Evolutionary conservation across 1,140 invertebrate genomes (phyloP), one percentile per base, ranked within the genome.

Genomic region (Acromyrmex charruanus): DNA sequence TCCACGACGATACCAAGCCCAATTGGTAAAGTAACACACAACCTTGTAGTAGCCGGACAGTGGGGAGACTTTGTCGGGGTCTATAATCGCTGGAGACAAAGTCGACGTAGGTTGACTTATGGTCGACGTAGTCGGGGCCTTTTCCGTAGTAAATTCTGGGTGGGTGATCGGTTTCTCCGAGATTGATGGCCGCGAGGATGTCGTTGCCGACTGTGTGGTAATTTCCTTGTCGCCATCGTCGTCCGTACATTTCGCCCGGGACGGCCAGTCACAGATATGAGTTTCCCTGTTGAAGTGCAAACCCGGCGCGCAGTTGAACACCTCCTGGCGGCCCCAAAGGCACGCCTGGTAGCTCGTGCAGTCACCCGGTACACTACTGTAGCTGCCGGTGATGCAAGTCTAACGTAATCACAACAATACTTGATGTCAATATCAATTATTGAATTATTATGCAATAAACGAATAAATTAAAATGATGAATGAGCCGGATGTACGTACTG

Each of bases 1-100:
- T 0, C 98, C 98, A 87, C 96, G 97, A n/a, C 98, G 96, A 89
- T 98, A 98, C 98, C 98, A 99, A 0, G 98, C 98, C 98, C 98
- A 99, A 92, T 99, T 99, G 0, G 98, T 99, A 92, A 98, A 99
- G 93, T 99, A 99, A 91, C 98, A 99, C 0, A 99, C 97, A 0
- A 99, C 95, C 80, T 95, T 95, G 69, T 92, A 95, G 74, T 95
- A 77, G 21, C 95, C 95, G 0, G 94, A 94, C 0, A 95, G 77
- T 0, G 95, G 93, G 3, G 95, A 95, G 16, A 93, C 89, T 68
- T 94, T 93, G 0, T 92, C 88, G 6, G 96, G 95, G 86, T 95
- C 93, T 12, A 96, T 87, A 63, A 91, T 86, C 3, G 91, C 88
- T 0, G 94, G 68, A 7, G 94, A 89, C 7, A 93, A 81, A 10